These are phyloP conservation scores for Euwallacea fornicatus DNA, from an alignment of 1,140 invertebrate genomes.

Conservation along the genomic window DNA sequence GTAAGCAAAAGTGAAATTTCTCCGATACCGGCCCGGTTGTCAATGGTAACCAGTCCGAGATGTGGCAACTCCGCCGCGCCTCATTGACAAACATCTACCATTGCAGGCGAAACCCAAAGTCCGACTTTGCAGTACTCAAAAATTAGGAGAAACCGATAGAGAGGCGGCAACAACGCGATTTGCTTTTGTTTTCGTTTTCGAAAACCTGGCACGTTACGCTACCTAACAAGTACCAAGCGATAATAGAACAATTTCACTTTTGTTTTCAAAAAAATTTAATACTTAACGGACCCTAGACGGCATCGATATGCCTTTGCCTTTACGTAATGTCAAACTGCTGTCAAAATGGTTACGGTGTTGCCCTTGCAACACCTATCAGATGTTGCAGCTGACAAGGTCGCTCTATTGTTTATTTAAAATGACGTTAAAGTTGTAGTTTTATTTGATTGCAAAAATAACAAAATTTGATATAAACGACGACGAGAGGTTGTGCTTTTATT, in stretches of 20 bases:
- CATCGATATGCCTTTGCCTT: too few relatives aligned
- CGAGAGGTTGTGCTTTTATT: not conserved
- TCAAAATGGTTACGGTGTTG: too few relatives aligned
- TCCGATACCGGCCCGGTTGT: conserved; percentile 4
- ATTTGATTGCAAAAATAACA: too few relatives aligned
- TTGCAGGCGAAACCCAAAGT: not conserved
- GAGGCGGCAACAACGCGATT: not conserved
- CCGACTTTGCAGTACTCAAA: not conserved
- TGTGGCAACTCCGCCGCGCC: conserved; percentile 2
- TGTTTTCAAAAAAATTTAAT: too few relatives aligned
- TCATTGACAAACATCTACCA: not conserved
- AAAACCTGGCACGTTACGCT: not conserved
- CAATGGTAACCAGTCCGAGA: conserved; percentile 12
- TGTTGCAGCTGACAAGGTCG: too few relatives aligned
- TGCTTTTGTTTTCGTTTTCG: too few relatives aligned
- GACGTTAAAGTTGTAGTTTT: too few relatives aligned
- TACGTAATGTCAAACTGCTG: too few relatives aligned
- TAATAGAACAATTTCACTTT: not conserved
- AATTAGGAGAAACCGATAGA: not conserved
- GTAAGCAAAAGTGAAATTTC: conserved; percentile 35
- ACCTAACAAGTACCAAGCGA: not conserved
- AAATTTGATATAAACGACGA: not conserved
- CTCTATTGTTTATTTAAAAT: too few relatives aligned
- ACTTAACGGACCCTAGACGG: too few relatives aligned
- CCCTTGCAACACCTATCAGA: too few relatives aligned